Conservation (phyloP, 2,888 invertebrate species). For the Mythimna vitellina region DNA sequence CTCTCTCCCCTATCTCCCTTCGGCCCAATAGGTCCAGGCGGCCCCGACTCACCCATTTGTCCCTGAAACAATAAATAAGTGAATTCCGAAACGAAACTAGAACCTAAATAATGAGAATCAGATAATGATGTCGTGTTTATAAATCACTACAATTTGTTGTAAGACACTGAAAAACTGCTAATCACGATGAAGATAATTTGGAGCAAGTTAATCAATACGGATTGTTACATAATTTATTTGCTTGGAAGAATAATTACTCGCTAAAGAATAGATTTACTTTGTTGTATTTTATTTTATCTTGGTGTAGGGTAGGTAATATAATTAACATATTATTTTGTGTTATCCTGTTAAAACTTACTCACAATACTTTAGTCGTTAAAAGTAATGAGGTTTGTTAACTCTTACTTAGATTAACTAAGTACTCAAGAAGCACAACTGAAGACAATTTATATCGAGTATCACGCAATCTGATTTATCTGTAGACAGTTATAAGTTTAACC, state of each 20-base stretch:
- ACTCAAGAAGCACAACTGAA: not conserved
- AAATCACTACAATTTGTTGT: conserved; percentile 53
- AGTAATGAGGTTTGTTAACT: not conserved
- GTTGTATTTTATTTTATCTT: not conserved
- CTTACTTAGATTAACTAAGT: not conserved
- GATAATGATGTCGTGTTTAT: conserved; percentile 47
- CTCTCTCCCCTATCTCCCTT: conserved; percentile 93
- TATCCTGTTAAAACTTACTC: not conserved
- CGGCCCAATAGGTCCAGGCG: conserved; percentile 91
- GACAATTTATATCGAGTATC: not conserved
- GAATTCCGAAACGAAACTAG: conserved; percentile 27
- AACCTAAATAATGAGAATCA: conserved; percentile 49
- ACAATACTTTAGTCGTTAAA: not conserved
- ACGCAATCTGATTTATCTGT: conserved; percentile 21
- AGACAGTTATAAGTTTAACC: conserved; percentile 7
- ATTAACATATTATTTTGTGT: not conserved
- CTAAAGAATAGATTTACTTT: conserved; percentile 9
- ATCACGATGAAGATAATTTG: conserved; percentile 43
- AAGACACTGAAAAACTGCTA: conserved; percentile 42
- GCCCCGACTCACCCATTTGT: conserved; percentile 93
- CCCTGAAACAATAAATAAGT: conserved; percentile 83
- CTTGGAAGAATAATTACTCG: conserved; percentile 29
- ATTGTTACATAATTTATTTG: conserved; percentile 48
- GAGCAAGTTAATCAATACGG: conserved; percentile 43
- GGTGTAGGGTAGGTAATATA: not conserved